Base-by-base conservation (phyloP, 2,113 vertebrate genomes). In the Ammospiza nelsoni region DNA sequence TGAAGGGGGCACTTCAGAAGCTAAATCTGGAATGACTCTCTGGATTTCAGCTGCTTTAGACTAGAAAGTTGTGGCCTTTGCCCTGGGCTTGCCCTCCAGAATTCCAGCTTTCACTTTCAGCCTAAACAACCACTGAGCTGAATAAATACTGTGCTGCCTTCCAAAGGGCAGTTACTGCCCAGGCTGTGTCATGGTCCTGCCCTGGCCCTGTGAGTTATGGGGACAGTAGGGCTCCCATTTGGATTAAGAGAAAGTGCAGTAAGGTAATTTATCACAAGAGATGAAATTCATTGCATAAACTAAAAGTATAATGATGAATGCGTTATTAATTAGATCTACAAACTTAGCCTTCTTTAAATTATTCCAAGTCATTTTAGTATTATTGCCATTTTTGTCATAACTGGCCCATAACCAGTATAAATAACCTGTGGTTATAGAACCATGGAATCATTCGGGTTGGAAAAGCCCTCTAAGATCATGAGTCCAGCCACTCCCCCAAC, bases 121-220 rank as follows among this genome's bases (percentile, higher is more conserved):
- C 39, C 82, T 61, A 25, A 80, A 49, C 77, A 83, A 54, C 14
- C 27, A 6, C 22, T 71, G 12, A 73, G 65, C 33, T 52, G n/a
- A 65, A 33, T 37, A 3, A 65, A 33, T 37, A 3, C 5, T 15
- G 4, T 35, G 41, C 23, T 43, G 84, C 62, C 48, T 88, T 81
- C 37, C 75, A 69, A 57, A 27, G 21, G 46, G 49, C 31, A 31
- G 0, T 14, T 75, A 71, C 48, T 80, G 55, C 33, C 28, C 27
- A 37, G 71, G 61, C 33, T 79, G 2, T 44, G 7, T 48, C 12
- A 7, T 12, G 27, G 17, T 80, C 43, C 48, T 79, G 58, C 49
- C n/a, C 20, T 84, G 54, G 31, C 52, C 28, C 44, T 52, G 35
- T 0, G 1, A 61, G 28, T 57, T 73, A 10, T 0, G 4, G 67